phyloP scores from a whole-genome alignment of 2,113 vertebrate genomes.

The Chlamydotis undulata region DNA sequence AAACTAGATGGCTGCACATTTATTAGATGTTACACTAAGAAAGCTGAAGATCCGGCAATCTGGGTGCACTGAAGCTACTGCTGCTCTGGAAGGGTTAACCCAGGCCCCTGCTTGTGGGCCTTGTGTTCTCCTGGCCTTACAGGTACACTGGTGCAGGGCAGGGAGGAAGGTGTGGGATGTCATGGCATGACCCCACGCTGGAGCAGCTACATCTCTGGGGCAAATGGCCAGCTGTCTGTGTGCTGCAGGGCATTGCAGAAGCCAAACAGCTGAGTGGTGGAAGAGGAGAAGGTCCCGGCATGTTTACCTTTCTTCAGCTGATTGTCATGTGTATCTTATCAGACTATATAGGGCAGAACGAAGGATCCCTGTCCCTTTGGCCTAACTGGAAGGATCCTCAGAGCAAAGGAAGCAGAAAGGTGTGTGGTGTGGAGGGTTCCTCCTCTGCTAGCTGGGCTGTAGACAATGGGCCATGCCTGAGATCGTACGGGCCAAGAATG shows the following conservation, averaged over 20 bases:
- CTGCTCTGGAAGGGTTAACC: not conserved
- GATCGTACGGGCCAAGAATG: not conserved
- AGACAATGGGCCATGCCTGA: not conserved
- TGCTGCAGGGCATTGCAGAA: not conserved
- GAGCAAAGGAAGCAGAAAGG: not conserved
- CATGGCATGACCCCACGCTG: too few species aligned
- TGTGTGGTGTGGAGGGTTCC: not conserved
- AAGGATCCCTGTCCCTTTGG: not conserved
- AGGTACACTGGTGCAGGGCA: not conserved
- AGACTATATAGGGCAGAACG: not conserved
- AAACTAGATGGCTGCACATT: not conserved
- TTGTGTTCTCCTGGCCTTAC: not conserved
- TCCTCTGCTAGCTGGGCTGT: not conserved
- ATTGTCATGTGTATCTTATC: not conserved
- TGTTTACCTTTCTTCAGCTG: not conserved
- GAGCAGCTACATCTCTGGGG: not conserved
- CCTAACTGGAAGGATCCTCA: not conserved
- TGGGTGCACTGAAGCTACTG: not conserved
- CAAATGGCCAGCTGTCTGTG: not conserved
- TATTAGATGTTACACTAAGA: not conserved
- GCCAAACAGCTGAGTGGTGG: not conserved
- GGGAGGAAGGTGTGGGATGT: not conserved
- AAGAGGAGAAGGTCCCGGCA: not conserved
- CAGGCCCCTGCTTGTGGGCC: not conserved
- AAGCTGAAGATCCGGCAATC: not conserved